Evolutionary conservation across 2,797 vertebrate genomes (phyloP), one percentile per base, ranked within the genome.

Genomic region (Morelia viridis): DNA sequence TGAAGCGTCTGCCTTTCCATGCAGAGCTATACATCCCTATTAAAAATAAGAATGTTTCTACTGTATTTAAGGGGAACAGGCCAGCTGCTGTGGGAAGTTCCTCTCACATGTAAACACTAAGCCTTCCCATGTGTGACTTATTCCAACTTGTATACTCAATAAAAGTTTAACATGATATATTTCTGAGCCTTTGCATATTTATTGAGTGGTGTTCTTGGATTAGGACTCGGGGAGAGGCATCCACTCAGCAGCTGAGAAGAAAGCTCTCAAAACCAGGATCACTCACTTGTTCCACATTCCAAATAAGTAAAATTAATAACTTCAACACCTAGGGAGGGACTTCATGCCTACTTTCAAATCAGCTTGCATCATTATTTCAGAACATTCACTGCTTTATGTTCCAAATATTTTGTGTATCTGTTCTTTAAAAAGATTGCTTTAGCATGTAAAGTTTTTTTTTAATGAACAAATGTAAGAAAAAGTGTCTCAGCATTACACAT

Each of bases 71-170:
- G 68, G n/a, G 19, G 71, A 80, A 80, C 46, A 35, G 46, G 35
- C 19, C 35, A 60, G 46, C 0, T 28, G 56, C 4, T 4, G 83
- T 60, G 22, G 50, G 65, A 46, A 65, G 10, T 71, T 87, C 60
- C 26, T 10, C 68, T 46, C 5, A 12, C 28, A 4, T 87, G 53
- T 88, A 58, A 83, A 71, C 85, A 85, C 26, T 62, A 58, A 22
- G 13, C 60, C 31, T 61, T 61, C 35, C 84, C 11, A n/a, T 2
- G 60, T 76, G 57, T 31, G 53, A 57, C 28, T 8, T 3, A 31
- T 50, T 87, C 85, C 35, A 53, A 7, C 65, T 90, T n/a, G 53
- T 90, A 65, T 92, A 56, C 17, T 71, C 91, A 93, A 92, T 93
- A 93, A 93, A 93, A n/a, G 7, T 58, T 56, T 93, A 89, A 84